Conservation (phyloP, 2,113 vertebrate species). For the Mastomys natalensis region DNA sequence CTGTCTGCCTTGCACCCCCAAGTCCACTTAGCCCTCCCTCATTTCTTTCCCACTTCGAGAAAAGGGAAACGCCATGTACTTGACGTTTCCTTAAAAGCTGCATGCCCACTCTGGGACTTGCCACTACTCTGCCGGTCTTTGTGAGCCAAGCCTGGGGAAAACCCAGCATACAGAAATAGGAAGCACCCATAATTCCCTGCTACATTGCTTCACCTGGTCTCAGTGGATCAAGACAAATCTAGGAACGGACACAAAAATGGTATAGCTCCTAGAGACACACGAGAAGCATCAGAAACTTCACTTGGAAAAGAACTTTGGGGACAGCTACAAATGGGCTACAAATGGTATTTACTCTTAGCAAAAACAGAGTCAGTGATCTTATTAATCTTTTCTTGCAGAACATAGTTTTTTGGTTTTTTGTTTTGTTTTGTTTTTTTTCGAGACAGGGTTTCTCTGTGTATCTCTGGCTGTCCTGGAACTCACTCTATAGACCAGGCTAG, state of each 20-base stretch:
- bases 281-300: neutral
- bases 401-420: no score
- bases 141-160: constrained; percentile 68
- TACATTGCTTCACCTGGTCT: constrained; percentile 24
- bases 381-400: constrained; percentile 29
- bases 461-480: no score
- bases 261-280: neutral
- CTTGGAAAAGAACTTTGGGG: neutral
- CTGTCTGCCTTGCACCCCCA: constrained; percentile 48
- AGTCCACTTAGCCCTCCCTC: constrained; percentile 8
- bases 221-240: constrained; percentile 22
- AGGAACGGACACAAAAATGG: constrained; percentile 14
- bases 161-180: constrained; percentile 68
- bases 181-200: constrained; percentile 64
- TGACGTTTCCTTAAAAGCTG: constrained; percentile 72
- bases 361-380: constrained; percentile 30
- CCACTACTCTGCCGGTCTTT: constrained; percentile 52
- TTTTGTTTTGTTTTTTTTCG: no score
- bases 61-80: constrained; percentile 62
- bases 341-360: constrained; percentile 46
- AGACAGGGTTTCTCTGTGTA: no score
- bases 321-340: neutral
- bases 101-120: constrained; percentile 50
- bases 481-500: no score
- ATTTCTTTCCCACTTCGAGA: constrained; percentile 51